Percentiles rank a stretch among this genome's conserved stretches.
phyloP scores from a whole-genome alignment of 2,113 vertebrate species.

The Vidua chalybeata region DNA sequence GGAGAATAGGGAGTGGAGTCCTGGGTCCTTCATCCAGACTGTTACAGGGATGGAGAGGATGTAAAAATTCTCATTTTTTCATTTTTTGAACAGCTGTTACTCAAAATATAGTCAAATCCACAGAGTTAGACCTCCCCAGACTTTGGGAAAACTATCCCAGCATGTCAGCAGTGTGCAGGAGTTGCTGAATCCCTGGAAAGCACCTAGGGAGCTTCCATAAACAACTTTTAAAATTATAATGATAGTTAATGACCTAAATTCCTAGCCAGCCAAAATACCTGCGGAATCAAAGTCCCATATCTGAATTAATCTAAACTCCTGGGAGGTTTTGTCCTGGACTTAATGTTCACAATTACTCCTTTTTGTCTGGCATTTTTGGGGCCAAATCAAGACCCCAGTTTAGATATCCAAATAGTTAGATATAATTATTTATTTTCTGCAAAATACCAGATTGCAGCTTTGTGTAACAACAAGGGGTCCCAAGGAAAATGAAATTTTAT shows the following conservation, averaged over 20 bases:
- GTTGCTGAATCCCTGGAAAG: slow-evolving; percentile 64
- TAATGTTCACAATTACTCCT: slow-evolving; percentile 35
- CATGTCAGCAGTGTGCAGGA: not conserved
- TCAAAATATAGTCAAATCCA: not conserved
- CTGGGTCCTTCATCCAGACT: not conserved
- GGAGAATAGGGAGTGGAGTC: not conserved
- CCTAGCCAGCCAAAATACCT: slow-evolving; percentile 62
- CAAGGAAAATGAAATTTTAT: not conserved
- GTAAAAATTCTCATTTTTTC: not conserved
- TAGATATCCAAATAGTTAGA: not conserved
- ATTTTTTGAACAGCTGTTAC: not conserved
- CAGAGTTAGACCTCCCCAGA: not conserved
- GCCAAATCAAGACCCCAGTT: slow-evolving; percentile 18
- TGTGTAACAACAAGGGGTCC: not conserved
- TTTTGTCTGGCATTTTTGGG: slow-evolving; percentile 25
- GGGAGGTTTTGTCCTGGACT: slow-evolving; percentile 57
- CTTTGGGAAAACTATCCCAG: not conserved
- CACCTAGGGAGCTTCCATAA: slow-evolving; percentile 63
- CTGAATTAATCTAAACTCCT: slow-evolving; percentile 59
- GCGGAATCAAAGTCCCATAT: slow-evolving; percentile 28
- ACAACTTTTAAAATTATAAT: slow-evolving; percentile 55
- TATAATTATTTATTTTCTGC: not conserved
- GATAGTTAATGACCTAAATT: slow-evolving; percentile 66
- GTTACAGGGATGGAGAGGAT: not conserved
- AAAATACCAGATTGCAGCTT: not conserved